Base-by-base conservation (phyloP, 2,113 vertebrate species). In the Dasyornis broadbenti region DNA sequence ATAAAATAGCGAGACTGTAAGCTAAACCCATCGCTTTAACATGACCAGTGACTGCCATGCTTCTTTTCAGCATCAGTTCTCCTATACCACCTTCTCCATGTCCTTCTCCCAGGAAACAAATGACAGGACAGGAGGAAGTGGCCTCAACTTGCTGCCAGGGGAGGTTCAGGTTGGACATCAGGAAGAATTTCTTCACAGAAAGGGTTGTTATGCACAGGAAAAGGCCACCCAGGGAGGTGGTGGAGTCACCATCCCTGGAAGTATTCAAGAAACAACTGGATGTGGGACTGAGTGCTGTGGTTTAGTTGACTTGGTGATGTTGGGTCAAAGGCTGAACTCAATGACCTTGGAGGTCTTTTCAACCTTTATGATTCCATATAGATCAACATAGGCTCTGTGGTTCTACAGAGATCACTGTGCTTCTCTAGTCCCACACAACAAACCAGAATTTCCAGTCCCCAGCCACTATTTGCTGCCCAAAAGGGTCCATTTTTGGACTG, bases 261-360 rank as follows among this genome's bases (percentile, higher is more conserved):
- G 21, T 4, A 13, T 6, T 33, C 39, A 37, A 33, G 18, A 13
- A 33, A 33, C 15, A n/a, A 10, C 39, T 33, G 54, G 27, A 17
- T 0, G 1, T 11, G 37, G 12, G 52, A 57, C 21, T 37, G 37
- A 40, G 39, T 10, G 75, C 35, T n/a, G 4, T 13, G 52, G 37
- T 20, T 73, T 18, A 30, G 9, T 24, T 44, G 27, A 11, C 23
- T 17, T 3, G 7, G 10, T 45, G 15, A 9, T 26, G 13, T 11
- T 68, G 20, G 6, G n/a, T 45, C 39, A 61, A 47, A 54, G 39
- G 3, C 13, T 40, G 61, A 24, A 18, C 16, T 76, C 0, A 0
- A 33, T 49, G 47, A 31, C 10, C 17, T 61, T 61, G 47, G 40
- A 54, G 30, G n/a, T 19, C 17, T 69, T 35, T 40, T 42, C 45